Evolutionary conservation across 92 coral and sea anemone genomes (phyloP).

Genomic region (Virgularia gustaviana): DNA sequence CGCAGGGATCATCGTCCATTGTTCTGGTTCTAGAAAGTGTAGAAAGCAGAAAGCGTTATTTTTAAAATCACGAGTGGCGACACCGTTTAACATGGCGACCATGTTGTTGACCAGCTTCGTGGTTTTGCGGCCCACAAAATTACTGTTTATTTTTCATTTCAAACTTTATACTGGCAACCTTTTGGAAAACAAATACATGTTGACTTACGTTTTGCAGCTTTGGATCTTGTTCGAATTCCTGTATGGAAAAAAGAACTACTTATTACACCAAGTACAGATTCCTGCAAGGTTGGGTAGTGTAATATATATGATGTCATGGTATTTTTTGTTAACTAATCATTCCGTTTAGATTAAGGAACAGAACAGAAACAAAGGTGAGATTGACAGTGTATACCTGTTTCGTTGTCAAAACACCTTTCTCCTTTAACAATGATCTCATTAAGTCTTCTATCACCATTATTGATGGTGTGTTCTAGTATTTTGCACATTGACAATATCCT

Average conservation of each 20-base stretch:
- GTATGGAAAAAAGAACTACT: background rate
- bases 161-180: too few species aligned
- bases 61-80: too few species aligned
- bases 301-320: too few species aligned
- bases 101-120: too few species aligned
- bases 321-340: too few species aligned
- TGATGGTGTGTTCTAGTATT: conserved; percentile 75
- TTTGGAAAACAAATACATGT: too few species aligned
- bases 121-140: too few species aligned
- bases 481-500: conserved; percentile 87
- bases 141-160: too few species aligned
- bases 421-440: conserved; percentile 79
- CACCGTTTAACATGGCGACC: too few species aligned
- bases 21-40: conserved; percentile 73
- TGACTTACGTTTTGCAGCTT: conserved; percentile 71
- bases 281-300: too few species aligned
- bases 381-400: conserved; percentile 70
- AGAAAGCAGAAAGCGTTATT: background rate
- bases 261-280: too few species aligned
- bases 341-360: background rate
- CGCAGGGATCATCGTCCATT: conserved; percentile 91
- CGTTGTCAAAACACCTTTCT: conserved; percentile 69
- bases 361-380: background rate
- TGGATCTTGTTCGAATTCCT: conserved; percentile 97
- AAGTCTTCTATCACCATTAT: conserved; percentile 87